A percentile compares a stretch with the other conserved stretches of the same genome.
phyloP scores from a whole-genome alignment of 2,113 vertebrate species.

The Hemiscyllium ocellatum region DNA sequence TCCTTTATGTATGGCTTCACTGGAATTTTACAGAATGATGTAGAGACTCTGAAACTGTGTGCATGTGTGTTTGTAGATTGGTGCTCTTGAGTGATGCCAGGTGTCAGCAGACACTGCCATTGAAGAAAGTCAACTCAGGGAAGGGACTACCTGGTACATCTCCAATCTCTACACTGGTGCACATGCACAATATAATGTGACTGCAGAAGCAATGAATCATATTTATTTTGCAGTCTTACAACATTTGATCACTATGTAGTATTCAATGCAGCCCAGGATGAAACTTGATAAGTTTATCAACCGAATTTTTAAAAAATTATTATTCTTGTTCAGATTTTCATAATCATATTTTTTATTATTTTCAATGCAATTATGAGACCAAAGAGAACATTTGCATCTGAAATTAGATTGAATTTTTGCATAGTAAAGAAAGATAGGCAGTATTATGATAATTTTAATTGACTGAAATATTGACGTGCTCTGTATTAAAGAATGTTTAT shows the following conservation, averaged over 20 bases:
- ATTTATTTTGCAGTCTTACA: constrained; percentile 3
- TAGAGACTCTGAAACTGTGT: no score
- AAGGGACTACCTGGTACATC: no score
- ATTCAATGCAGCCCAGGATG: background rate
- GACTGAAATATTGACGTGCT: background rate
- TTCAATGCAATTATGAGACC: background rate
- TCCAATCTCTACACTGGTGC: background rate
- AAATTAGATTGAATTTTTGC: background rate
- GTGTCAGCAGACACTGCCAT: no score
- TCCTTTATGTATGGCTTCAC: no score
- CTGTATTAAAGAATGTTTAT: background rate
- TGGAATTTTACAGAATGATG: no score
- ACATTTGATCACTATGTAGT: background rate
- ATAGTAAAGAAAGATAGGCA: background rate
- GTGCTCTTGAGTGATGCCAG: no score
- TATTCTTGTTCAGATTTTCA: background rate
- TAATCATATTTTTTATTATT: background rate
- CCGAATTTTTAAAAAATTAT: background rate
- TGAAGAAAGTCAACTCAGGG: no score
- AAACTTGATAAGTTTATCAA: background rate
- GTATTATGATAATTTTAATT: background rate
- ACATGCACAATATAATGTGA: background rate
- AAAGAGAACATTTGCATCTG: background rate
- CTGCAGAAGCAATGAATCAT: background rate
- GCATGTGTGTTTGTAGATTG: no score